Evolutionary conservation across 1,140 invertebrate species (phyloP).

Genomic region (Gryon sp.): DNA sequence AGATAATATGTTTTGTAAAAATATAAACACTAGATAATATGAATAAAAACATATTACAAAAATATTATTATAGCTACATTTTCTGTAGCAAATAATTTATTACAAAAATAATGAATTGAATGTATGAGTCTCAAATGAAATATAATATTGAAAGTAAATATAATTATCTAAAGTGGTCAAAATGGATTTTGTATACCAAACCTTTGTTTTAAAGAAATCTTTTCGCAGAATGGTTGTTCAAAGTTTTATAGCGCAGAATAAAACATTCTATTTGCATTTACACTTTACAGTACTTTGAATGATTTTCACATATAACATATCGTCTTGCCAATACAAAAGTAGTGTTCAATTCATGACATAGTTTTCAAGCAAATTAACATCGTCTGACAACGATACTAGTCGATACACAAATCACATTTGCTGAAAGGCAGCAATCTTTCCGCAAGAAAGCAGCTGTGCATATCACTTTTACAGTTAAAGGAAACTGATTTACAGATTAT

Average conservation of each 20-base stretch:
- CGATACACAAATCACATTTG: constrained; percentile 64
- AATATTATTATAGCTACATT: too few relatives aligned
- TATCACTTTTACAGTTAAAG: constrained; percentile 46
- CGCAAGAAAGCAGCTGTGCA: constrained; percentile 31
- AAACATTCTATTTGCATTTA: constrained; percentile 56
- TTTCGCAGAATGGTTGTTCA: too few relatives aligned
- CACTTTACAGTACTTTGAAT: constrained; percentile 42
- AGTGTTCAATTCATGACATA: constrained; percentile 54
- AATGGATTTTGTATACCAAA: too few relatives aligned
- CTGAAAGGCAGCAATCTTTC: constrained; percentile 53
- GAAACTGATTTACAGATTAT: constrained; percentile 47
- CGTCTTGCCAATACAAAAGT: constrained; percentile 42
- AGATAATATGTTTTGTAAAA: too few relatives aligned
- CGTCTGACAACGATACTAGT: constrained; percentile 51
- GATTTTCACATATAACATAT: constrained; percentile 47
- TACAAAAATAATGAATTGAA: too few relatives aligned
- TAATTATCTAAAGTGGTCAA: too few relatives aligned
- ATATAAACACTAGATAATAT: too few relatives aligned
- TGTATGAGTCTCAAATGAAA: too few relatives aligned
- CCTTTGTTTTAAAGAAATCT: too few relatives aligned
- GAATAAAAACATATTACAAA: too few relatives aligned
- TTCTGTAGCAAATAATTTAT: too few relatives aligned
- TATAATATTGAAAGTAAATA: too few relatives aligned
- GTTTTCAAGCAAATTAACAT: constrained; percentile 58
- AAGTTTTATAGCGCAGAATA: constrained; percentile 14